phyloP scores from a whole-genome alignment of 1,140 invertebrate genomes.

The Platyscapa corneri region DNA sequence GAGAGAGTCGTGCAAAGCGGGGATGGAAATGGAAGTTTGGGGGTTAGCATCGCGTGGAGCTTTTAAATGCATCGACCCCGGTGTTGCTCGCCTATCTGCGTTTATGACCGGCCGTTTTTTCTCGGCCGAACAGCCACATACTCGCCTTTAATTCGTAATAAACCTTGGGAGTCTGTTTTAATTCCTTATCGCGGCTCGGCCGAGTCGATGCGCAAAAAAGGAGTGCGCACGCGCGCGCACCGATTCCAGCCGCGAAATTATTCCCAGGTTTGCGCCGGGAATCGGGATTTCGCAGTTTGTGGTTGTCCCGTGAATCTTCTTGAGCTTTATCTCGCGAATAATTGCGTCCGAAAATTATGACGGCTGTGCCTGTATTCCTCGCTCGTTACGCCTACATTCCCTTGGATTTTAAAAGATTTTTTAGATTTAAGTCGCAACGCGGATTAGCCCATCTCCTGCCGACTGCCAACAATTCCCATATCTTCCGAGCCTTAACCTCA shows the following conservation, averaged over 20 bases:
- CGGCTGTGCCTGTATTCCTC: background rate
- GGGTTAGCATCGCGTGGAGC: constrained; percentile 12
- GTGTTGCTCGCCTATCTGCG: constrained; percentile 58
- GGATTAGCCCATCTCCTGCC: background rate
- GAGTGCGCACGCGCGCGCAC: too few species aligned
- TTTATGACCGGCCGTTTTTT: constrained; percentile 65
- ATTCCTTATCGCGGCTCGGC: constrained; percentile 59
- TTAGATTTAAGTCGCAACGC: background rate
- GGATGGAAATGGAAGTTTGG: constrained; percentile 53
- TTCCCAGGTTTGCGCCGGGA: background rate
- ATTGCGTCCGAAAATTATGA: constrained; percentile 29
- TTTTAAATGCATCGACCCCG: constrained; percentile 56
- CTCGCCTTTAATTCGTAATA: constrained; percentile 68
- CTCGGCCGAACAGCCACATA: constrained; percentile 46
- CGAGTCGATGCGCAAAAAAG: constrained; percentile 28
- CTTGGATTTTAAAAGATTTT: background rate
- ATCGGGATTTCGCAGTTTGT: constrained; percentile 20
- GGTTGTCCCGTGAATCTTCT: constrained; percentile 9
- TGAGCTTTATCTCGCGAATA: constrained; percentile 37
- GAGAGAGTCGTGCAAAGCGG: constrained; percentile 41
- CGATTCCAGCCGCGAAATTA: background rate
- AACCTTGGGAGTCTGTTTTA: constrained; percentile 62
- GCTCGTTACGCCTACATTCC: background rate
- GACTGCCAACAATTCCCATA: background rate
- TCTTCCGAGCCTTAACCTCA: background rate